Conservation (phyloP, 2,797 vertebrate species). For the Semaprochilodus insignis region DNA sequence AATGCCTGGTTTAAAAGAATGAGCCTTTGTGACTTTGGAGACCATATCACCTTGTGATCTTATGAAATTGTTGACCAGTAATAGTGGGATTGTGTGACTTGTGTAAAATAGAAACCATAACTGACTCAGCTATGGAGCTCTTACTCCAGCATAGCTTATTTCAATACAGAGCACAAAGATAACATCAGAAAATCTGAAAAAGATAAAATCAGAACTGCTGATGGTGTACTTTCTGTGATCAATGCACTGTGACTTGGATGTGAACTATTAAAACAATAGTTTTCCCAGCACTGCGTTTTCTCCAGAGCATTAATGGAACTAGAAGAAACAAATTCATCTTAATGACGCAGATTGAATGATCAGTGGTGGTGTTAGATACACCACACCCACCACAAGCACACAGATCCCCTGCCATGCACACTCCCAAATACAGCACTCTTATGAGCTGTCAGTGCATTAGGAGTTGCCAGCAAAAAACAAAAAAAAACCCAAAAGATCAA, state of each 20-base stretch:
- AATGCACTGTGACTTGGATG: background rate
- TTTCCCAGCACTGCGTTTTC: background rate
- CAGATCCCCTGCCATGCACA: conserved; percentile 31
- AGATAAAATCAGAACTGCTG: background rate
- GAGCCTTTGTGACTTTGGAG: no score
- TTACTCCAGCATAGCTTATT: background rate
- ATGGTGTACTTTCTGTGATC: background rate
- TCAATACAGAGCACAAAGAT: background rate
- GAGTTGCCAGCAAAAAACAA: conserved; percentile 31
- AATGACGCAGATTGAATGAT: conserved; percentile 25
- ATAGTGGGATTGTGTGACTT: no score
- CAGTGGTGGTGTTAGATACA: background rate
- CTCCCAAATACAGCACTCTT: background rate
- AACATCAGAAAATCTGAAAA: no score
- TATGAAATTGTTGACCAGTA: no score
- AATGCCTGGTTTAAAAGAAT: no score
- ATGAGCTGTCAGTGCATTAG: background rate
- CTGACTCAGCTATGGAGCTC: no score
- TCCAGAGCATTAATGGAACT: conserved; percentile 11
- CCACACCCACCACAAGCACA: conserved; percentile 37
- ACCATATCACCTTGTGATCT: background rate
- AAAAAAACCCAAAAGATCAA: conserved; percentile 25
- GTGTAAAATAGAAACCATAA: no score
- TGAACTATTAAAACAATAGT: background rate
- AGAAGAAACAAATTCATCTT: conserved; percentile 8